Percentiles rank a stretch among this genome's conserved stretches.
phyloP scores from a whole-genome alignment of 1,140 invertebrate species.

The Scylla paramamosain region DNA sequence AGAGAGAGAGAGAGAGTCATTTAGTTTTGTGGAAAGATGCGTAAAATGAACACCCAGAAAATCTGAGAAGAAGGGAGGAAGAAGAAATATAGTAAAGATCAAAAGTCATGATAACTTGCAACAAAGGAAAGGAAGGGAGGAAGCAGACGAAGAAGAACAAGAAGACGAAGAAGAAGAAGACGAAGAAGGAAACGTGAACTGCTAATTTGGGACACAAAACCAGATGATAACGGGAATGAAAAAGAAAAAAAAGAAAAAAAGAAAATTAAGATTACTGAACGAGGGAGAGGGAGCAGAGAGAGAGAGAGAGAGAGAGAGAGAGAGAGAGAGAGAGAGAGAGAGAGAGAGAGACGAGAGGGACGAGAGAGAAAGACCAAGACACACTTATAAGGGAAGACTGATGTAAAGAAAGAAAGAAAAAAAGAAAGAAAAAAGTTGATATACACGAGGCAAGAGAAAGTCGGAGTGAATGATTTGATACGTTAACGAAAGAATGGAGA shows the following conservation, averaged over 20 bases:
- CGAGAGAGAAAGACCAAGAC: background rate
- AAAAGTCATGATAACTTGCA: background rate
- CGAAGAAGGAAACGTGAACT: background rate
- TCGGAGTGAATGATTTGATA: background rate
- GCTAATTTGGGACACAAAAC: constrained; percentile 2
- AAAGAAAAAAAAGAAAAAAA: background rate
- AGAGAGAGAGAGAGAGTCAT: background rate
- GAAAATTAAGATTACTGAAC: background rate
- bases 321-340: constrained; percentile 16
- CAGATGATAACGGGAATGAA: background rate
- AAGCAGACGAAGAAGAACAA: no score
- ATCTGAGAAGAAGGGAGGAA: background rate
- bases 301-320: background rate
- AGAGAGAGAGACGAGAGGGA: background rate
- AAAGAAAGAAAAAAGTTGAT: no score
- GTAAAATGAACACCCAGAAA: no score
- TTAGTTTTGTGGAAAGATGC: no score
- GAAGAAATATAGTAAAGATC: background rate
- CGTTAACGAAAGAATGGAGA: no score
- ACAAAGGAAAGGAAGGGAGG: background rate
- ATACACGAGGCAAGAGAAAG: no score
- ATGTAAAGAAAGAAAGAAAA: background rate
- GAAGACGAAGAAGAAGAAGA: no score
- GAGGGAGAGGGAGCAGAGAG: background rate
- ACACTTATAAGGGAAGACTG: background rate